Evolutionary conservation across 2,888 invertebrate genomes (phyloP), one percentile per base, ranked within the genome.

Genomic region (Incurvaria masculella): DNA sequence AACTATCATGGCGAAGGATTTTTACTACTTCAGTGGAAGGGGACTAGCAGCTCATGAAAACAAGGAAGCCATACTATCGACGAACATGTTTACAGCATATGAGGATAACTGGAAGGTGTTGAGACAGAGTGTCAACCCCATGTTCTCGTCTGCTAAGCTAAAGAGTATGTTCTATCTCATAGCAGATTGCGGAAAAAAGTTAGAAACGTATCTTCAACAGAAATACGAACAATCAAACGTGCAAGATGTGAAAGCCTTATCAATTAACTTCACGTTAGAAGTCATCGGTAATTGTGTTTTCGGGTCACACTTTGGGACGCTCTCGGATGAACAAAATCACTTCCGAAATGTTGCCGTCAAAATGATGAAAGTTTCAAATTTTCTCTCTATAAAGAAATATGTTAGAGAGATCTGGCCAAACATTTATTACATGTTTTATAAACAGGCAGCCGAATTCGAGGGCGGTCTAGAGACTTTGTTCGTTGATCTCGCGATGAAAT

Each of bases 101-200:
- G 50, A 49, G 17, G 33, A 38, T 16, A 42, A 45, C 26, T 50
- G 50, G 50, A 50, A 49, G 44, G 27, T 42, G 19, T 33, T 47
- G 39, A 33, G 50, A 1, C 16, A 39, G 21, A 50, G 49, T 27
- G 19, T 50, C 21, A 39, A 47, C 16, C 50, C 50, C n/a, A 50
- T 47, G 20, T 50, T 50, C 44, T 43, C 50, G 8, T 44, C 50
- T 17, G 38, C 41, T 6, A 41, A 41, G n/a, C 18, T 41, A 6
- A 41, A 17, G 14, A 41, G 17, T 14, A 41, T 41, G 41, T 17
- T n/a, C 3, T 16, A 17, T 17, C 41, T 41, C 18, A 16, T 41
- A 6, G n/a, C 21, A 6, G 17, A 41, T 4, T 14, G 41, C 17
- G 21, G 6, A 18, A 21, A 41, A 4, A 41, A 21, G 17, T 17